Base-by-base conservation (phyloP, 2,888 invertebrate species). In the Drepanosiphum platanoidis region DNA sequence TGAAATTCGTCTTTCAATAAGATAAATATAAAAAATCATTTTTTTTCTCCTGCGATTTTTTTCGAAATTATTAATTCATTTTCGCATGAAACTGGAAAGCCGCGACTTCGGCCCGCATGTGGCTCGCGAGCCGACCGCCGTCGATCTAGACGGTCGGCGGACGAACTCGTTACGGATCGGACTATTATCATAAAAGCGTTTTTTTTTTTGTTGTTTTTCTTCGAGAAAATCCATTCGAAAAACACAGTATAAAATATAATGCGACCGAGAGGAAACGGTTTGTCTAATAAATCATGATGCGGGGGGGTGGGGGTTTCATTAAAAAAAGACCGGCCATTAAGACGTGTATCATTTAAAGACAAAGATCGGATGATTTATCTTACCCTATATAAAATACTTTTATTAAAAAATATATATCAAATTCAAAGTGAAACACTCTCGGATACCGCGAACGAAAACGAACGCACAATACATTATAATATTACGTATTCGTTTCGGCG, bases 341-440 rank as follows among this genome's bases (percentile, higher is more conserved):
- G 34, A 18, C 9, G 46, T n/a, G n/a, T 81, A 71, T 30, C 27
- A 68, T 61, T 42, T 71, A 30, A 61, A 72, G 30, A 80, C 70
- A 36, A 36, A 27, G 36, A 81, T 42, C 61, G 8, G 8, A 61
- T 39, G 32, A 81, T 81, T 81, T 71, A 81, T 81, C 36, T 81
- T 58, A 36, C 22, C 11, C 15, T 52, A 15, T 52, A 22, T 70
- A 32, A 52, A 34, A 7, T 22, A 36, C 11, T 36, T 36, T 68
- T 46, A 70, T 68, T 68, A 34, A 68, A 79, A 80, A 42, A 32
- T 18, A 42, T n/a, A 66, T n/a, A n/a, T n/a, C n/a, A n/a, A n/a
- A n/a, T 46, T 32, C 22, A n/a, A 68, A 30, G 8, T 18, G 66
- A 64, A 46, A n/a, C 61, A 61, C 27, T 61, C n/a, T 61, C 11